Evolutionary conservation across 2,797 vertebrate genomes (phyloP), one percentile per base, ranked within the genome.

Genomic region (Leptatherina wallacei): DNA sequence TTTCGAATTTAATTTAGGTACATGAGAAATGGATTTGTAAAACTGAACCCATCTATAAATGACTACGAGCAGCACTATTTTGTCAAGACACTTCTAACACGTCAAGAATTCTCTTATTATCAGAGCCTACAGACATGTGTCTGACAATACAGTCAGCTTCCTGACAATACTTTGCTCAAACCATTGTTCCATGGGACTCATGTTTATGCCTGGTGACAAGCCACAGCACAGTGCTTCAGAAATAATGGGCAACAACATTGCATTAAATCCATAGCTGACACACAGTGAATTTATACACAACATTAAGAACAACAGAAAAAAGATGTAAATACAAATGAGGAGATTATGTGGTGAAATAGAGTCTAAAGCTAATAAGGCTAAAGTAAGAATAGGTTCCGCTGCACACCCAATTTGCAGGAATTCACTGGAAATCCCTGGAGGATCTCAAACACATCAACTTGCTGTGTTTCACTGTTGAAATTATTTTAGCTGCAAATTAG

Each of bases 401-500:
- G 56, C 29, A 69, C 59, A 65, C 44, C 27, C n/a, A 22, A 51
- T 51, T 51, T 51, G 22, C 9, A 51, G 10, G n/a, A 73, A 81
- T 70, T 80, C 35, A 54, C 12, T n/a, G n/a, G 63, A 54, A 70
- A 72, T 60, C 57, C 35, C 51, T 30, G 44, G 3, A 70, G 16
- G 36, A 68, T 51, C 33, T 51, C 16, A 76, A 56, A 62, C 22
- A 61, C 27, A 69, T 71, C 54, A 14, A 51, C 24, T 61, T 24
- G 12, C 69, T 33, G 2, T 61, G 68, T 63, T 36, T 38, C n/a
- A 55, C 62, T 67, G 30, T 49, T 73, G 35, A 52, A 76, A 56
- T 59, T 42, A 16, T 55, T 32, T 33, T 33, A 75, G 42, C 62
- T 67, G 51, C 42, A 61, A 78, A 82, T 84, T 42, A 71, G 49